Evolutionary conservation across 2,797 vertebrate species (phyloP), one percentile per base, ranked within the genome.

Genomic region (Brachyrhaphis roseni): DNA sequence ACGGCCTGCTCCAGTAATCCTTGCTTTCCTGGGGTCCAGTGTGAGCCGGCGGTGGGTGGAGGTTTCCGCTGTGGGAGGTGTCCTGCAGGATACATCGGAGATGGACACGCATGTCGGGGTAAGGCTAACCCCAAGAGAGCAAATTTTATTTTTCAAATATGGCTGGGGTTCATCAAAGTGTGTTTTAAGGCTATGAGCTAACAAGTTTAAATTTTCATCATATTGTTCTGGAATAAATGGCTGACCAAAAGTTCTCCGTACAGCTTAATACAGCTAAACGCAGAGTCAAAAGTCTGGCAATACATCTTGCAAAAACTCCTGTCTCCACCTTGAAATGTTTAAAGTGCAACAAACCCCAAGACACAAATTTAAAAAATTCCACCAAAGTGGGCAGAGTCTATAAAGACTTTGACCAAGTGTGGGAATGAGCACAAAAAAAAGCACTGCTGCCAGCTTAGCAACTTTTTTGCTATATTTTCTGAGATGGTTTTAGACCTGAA

Each of bases 91-190:
- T 96, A 96, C 91, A 90, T 78, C 0, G 93, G 96, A 53, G 93
- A 97, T 46, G 96, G 96, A 77, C 86, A 46, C 26, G 79, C 57
- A 0, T 97, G 96, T 87, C 90, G 95, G 94, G 96, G 96, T 97
- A 92, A 34, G 8, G 18, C 51, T 51, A 47, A 51, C 8, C 45
- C 13, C 13, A 28, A 57, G n/a, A 57, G n/a, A 57, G 26, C 8
- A n/a, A n/a, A n/a, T n/a, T 26, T n/a, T 55, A 2, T 26, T 53
- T 4, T 26, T n/a, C 4, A 11, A 6, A 59, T 28, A n/a, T 59
- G 11, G 53, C 12, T 55, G 53, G 10, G 10, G 53, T n/a, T 55
- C 20, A 55, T n/a, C 53, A 55, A 55, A 55, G 8, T 55, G 20
- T 55, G 18, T 51, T 15, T 51, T 53, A 53, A 26, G 51, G 23